phyloP scores from a whole-genome alignment of 2,888 invertebrate genomes.

The Mythimna ferrago region DNA sequence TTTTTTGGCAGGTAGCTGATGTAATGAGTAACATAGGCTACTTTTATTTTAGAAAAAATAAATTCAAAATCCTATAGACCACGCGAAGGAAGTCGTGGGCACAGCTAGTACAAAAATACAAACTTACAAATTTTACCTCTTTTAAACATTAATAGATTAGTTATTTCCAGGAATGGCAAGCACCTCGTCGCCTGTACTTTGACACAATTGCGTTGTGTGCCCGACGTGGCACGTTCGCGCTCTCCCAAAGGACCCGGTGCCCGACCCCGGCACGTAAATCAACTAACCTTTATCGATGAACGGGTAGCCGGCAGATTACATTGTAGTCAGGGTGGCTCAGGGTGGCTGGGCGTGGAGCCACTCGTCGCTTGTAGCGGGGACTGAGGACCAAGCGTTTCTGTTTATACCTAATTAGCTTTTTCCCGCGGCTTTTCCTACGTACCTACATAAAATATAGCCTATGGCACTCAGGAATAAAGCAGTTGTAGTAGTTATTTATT shows the following conservation, averaged over 20 bases:
- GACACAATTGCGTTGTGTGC: constrained; percentile 43
- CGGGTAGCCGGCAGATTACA: constrained; percentile 45
- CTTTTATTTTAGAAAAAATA: no score
- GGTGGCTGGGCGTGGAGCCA: constrained; percentile 24
- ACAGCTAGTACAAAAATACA: no score
- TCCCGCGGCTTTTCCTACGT: no score
- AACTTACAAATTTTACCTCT: no score
- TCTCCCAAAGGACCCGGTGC: constrained; percentile 19
- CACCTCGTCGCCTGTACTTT: constrained; percentile 19
- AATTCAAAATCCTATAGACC: no score
- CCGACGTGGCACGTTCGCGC: constrained; percentile 20
- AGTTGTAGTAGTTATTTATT: no score
- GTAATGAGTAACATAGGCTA: no score
- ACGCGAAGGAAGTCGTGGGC: no score
- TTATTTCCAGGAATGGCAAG: not conserved
- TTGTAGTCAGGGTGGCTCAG: constrained; percentile 21
- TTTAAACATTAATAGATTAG: not conserved
- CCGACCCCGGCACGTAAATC: constrained; percentile 53
- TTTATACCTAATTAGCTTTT: no score
- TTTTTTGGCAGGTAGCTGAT: no score
- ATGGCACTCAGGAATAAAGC: no score
- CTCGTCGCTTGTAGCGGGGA: constrained; percentile 5
- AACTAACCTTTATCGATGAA: constrained; percentile 58
- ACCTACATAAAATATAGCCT: no score
- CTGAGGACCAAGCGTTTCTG: not conserved